These are phyloP conservation scores for Axinella damicornis DNA, from an alignment of 37 sponge, comb jelly and placozoan genomes.

Conservation along the genomic window DNA sequence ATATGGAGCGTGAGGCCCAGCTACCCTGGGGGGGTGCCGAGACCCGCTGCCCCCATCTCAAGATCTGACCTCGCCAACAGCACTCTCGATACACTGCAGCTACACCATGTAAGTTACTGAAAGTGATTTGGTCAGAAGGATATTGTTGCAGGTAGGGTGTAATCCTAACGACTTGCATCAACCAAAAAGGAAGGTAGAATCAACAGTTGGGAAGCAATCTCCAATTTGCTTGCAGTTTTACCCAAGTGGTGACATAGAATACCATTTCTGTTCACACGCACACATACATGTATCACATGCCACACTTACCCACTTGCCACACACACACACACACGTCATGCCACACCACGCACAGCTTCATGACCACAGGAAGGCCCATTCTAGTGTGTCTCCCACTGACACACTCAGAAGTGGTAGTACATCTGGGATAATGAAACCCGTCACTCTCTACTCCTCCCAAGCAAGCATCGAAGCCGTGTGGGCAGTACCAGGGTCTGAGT, in stretches of 20 bases:
- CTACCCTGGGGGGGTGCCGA: background rate
- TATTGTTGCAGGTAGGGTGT: constrained; percentile 3
- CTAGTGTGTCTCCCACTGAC: too few relatives aligned
- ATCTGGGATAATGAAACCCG: too few relatives aligned
- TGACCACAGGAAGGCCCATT: too few relatives aligned
- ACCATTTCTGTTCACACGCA: too few relatives aligned
- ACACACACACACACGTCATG: constrained; percentile 11
- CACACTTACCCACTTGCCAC: constrained; percentile 22
- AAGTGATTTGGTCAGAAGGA: constrained; percentile 1
- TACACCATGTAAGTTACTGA: constrained; percentile 33
- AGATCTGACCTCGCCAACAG: background rate
- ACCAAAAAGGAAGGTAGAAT: too few relatives aligned
- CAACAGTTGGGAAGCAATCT: too few relatives aligned
- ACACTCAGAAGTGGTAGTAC: too few relatives aligned
- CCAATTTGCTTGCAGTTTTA: too few relatives aligned
- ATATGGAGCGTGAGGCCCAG: constrained; percentile 49
- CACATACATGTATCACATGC: background rate
- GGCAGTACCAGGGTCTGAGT: background rate
- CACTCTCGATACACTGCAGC: constrained; percentile 51
- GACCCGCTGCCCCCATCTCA: background rate
- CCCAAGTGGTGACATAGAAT: too few relatives aligned
- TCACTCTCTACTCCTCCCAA: too few relatives aligned
- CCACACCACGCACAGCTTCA: too few relatives aligned
- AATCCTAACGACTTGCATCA: too few relatives aligned
- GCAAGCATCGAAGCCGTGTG: background rate